Conservation (phyloP, 2,888 invertebrate genomes). For the Altica lythri region DNA sequence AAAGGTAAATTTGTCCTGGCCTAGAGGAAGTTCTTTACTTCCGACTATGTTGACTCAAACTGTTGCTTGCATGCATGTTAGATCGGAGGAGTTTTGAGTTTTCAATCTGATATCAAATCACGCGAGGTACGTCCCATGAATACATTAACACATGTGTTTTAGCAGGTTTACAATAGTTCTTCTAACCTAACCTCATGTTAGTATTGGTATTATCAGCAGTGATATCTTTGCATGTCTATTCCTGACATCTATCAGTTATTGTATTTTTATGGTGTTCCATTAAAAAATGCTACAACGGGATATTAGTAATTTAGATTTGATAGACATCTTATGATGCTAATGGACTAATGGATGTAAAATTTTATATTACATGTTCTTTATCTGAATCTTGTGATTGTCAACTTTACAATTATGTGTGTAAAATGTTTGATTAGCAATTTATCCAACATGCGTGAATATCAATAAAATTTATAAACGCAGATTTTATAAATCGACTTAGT, state of each 20-base stretch:
- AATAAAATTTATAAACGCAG: too few relatives aligned
- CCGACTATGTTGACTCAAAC: slow-evolving; percentile 25
- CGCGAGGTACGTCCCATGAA: slow-evolving; percentile 26
- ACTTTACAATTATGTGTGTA: too few relatives aligned
- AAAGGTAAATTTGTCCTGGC: neutral
- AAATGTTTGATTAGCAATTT: too few relatives aligned
- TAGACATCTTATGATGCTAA: slow-evolving; percentile 14
- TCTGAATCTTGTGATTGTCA: too few relatives aligned
- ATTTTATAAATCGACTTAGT: too few relatives aligned
- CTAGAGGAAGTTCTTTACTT: slow-evolving; percentile 12
- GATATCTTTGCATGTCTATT: slow-evolving; percentile 24
- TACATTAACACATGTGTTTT: slow-evolving; percentile 33
- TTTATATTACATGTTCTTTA: too few relatives aligned
- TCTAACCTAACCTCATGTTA: slow-evolving; percentile 32
- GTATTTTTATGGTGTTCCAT: slow-evolving; percentile 21
- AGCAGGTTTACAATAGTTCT: slow-evolving; percentile 30
- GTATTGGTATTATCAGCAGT: slow-evolving; percentile 21
- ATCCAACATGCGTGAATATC: too few relatives aligned
- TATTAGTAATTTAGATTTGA: slow-evolving; percentile 12
- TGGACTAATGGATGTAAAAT: slow-evolving; percentile 25
- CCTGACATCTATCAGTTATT: slow-evolving; percentile 23
- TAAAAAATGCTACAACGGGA: slow-evolving; percentile 15
- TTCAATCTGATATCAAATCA: slow-evolving; percentile 25
- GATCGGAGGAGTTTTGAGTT: slow-evolving; percentile 13
- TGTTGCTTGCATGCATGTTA: slow-evolving; percentile 31